Base-by-base conservation (phyloP, 2,113 vertebrate species). In the Pan paniscus region DNA sequence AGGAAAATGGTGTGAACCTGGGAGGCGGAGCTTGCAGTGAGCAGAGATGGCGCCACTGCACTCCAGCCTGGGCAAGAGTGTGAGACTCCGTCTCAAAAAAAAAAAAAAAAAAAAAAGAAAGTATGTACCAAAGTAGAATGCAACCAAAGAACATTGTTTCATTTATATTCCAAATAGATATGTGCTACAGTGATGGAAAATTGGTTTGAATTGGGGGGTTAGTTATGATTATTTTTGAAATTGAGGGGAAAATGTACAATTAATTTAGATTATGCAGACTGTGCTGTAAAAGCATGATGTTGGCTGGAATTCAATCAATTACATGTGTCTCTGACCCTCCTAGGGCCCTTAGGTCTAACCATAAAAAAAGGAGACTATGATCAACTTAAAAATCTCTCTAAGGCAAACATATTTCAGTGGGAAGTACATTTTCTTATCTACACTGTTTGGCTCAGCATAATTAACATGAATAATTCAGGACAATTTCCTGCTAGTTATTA, bases 381-480 rank as follows among this genome's bases (percentile, higher is more conserved):
- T 98, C 94, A 97, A 93, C 97, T 97, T 97, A 82, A 94, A 96
- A 98, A 98, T 98, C 94, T 98, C 96, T 97, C 78, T 27, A 3
- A 98, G 97, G 97, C 93, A 98, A 98, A 98, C 88, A 96, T 87
- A 97, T 96, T 96, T 98, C 94, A 93, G 73, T 97, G 94, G 96
- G 94, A 98, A 98, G 98, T 97, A 94, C 67, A 92, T 98, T 98
- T 98, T 98, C 87, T 95, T 97, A 96, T 93, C 98, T 57, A 22
- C 92, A 89, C 87, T 98, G 97, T 98, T 99, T 98, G 97, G 97
- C 97, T 98, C 97, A 96, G 98, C 87, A 94, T 98, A 99, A 99
- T 99, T 99, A 98, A 96, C 98, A 99, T 99, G 98, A 98, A 98
- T 99, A 98, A 99, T 99, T 98, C 98, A 98, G 97, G 91, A 97